Evolutionary conservation across 2,797 vertebrate species (phyloP).

Genomic region (Neoniphon sammara): DNA sequence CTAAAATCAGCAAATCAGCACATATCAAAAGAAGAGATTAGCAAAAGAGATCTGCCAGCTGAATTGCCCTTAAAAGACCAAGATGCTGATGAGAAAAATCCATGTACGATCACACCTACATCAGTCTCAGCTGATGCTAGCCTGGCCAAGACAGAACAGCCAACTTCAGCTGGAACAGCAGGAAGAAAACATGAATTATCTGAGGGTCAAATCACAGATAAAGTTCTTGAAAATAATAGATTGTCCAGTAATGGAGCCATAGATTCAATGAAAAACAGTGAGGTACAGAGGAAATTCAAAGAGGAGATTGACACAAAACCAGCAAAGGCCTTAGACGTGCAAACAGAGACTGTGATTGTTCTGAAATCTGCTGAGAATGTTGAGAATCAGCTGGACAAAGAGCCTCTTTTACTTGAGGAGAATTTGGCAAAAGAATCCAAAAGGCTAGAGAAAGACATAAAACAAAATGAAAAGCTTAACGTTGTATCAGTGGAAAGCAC

Average conservation of each 20-base stretch:
- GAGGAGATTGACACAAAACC: slow-evolving; percentile 50
- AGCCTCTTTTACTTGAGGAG: slow-evolving; percentile 56
- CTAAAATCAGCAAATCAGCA: slow-evolving; percentile 19
- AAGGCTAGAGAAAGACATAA: slow-evolving; percentile 42
- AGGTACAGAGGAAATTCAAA: slow-evolving; percentile 43
- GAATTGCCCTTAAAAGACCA: slow-evolving; percentile 36
- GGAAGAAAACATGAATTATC: slow-evolving; percentile 9
- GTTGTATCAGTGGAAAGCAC: slow-evolving; percentile 35
- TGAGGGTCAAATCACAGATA: slow-evolving; percentile 38
- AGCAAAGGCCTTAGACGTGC: slow-evolving; percentile 43
- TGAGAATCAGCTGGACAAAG: slow-evolving; percentile 68
- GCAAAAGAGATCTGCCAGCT: slow-evolving; percentile 9
- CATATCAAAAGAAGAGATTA: slow-evolving; percentile 11
- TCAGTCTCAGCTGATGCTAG: slow-evolving; percentile 11
- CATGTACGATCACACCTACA: background rate
- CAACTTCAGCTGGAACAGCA: slow-evolving; percentile 3
- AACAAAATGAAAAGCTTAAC: slow-evolving; percentile 57
- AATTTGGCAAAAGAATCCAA: slow-evolving; percentile 24
- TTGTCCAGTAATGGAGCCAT: background rate
- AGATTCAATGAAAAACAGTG: slow-evolving; percentile 32
- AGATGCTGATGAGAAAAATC: slow-evolving; percentile 23
- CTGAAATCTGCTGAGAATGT: slow-evolving; percentile 64
- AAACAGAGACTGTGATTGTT: slow-evolving; percentile 63
- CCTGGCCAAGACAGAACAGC: slow-evolving; percentile 5
- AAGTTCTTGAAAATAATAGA: slow-evolving; percentile 28